A percentile compares a stretch with the other conserved stretches of the same genome.
phyloP scores from a whole-genome alignment of 2,888 invertebrate species.

The Lepidochrysops patricia region DNA sequence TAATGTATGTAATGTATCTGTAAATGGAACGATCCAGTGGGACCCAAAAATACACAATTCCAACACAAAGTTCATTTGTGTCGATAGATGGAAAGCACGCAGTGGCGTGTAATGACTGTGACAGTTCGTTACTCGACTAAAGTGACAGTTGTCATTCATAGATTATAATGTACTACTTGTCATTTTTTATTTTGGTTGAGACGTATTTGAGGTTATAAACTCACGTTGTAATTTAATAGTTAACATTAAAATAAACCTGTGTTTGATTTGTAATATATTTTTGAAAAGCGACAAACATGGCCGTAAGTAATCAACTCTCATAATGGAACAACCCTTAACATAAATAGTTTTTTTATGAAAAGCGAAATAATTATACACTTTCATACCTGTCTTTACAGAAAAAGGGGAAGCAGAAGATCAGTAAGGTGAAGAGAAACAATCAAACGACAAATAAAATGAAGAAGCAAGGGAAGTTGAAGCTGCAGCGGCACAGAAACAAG shows the following conservation, averaged over 20 bases:
- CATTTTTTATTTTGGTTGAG: constrained; percentile 8
- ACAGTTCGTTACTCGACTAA: no score
- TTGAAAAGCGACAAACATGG: constrained; percentile 35
- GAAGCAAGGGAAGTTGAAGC: constrained; percentile 68
- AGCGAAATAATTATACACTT: no score
- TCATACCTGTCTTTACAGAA: constrained; percentile 47
- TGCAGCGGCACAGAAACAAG: constrained; percentile 56
- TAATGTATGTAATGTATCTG: no score
- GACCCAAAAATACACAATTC: no score
- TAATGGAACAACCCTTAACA: background rate
- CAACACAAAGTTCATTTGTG: no score
- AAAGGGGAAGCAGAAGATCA: constrained; percentile 69
- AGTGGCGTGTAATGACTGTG: no score
- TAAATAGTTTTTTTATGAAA: background rate
- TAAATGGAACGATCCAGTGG: no score
- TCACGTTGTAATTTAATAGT: constrained; percentile 32
- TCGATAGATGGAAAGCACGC: no score
- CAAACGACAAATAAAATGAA: constrained; percentile 74
- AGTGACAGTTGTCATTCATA: background rate
- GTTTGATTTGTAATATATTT: background rate
- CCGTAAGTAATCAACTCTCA: constrained; percentile 38
- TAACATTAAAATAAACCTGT: background rate
- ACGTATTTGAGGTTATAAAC: constrained; percentile 11
- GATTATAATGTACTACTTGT: background rate
- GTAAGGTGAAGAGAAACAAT: constrained; percentile 72